Conservation (phyloP, 64 coral and sea anemone species). For the Montipora capricornis region DNA sequence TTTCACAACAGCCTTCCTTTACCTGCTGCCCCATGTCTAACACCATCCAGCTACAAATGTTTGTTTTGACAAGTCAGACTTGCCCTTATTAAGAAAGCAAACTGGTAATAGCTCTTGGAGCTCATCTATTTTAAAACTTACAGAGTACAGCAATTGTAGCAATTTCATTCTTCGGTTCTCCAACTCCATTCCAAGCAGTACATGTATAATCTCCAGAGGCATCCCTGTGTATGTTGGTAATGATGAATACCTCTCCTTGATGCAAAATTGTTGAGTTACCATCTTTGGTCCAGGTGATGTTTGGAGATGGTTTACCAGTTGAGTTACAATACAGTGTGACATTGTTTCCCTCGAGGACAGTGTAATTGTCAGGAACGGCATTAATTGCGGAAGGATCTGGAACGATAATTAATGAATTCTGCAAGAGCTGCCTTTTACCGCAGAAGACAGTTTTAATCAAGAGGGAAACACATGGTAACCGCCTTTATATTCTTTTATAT, state of each 20-base stretch:
- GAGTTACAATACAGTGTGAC: conserved; percentile 61
- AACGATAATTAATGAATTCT: neutral
- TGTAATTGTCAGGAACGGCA: conserved; percentile 1
- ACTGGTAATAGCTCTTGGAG: neutral
- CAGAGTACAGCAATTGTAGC: conserved; percentile 53
- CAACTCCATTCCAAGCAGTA: conserved; percentile 61
- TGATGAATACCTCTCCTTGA: neutral
- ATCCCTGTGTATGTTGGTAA: conserved; percentile 13
- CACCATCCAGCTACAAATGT: too few species aligned
- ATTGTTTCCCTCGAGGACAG: conserved; percentile 30
- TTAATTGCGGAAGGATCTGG: conserved; percentile 25
- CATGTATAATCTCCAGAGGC: conserved; percentile 52
- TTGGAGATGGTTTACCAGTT: conserved; percentile 68
- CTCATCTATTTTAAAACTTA: conserved; percentile 4
- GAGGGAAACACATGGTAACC: too few species aligned
- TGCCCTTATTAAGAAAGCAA: neutral
- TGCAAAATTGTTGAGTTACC: neutral
- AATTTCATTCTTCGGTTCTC: neutral
- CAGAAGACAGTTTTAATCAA: neutral
- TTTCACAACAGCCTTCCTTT: too few species aligned
- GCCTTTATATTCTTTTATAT: too few species aligned
- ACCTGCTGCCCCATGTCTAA: too few species aligned
- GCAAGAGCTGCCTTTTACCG: neutral
- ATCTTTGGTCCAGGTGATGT: conserved; percentile 57
- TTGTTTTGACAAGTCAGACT: too few species aligned